phyloP scores from a whole-genome alignment of 2,113 vertebrate species.

The Pedetes capensis region DNA sequence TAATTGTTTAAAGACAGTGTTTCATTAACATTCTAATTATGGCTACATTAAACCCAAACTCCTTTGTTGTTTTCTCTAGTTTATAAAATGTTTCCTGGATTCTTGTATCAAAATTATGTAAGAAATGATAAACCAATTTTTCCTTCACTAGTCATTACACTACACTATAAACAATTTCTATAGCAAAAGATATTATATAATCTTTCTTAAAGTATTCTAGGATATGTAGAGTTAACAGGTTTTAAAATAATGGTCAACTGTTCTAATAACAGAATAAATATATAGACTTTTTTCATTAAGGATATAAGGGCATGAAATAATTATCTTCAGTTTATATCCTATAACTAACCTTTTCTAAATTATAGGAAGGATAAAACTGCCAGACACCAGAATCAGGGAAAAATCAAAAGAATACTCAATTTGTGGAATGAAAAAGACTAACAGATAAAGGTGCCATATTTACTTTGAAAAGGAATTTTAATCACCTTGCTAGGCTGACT shows the following conservation, averaged over 20 bases:
- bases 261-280: conserved; percentile 4
- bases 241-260: conserved; percentile 23
- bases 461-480: conserved; percentile 10
- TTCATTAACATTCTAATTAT: background rate
- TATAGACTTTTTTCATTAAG: background rate
- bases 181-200: background rate
- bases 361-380: background rate
- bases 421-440: background rate
- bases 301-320: background rate
- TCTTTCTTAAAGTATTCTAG: background rate
- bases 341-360: conserved; percentile 23
- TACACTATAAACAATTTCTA: background rate
- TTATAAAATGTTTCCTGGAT: background rate
- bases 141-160: background rate
- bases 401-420: conserved; percentile 1
- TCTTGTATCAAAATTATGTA: background rate
- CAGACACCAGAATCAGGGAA: background rate
- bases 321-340: conserved; percentile 26
- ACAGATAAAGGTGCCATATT: background rate
- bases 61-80: background rate
- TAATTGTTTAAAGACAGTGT: background rate
- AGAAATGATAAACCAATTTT: background rate
- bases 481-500: background rate
- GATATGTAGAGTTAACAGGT: background rate
- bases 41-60: background rate